A percentile compares a stretch with the other conserved stretches of the same genome.
Evolutionary conservation across 2,797 vertebrate genomes (phyloP).

Genomic region (Buceros bicornis): DNA sequence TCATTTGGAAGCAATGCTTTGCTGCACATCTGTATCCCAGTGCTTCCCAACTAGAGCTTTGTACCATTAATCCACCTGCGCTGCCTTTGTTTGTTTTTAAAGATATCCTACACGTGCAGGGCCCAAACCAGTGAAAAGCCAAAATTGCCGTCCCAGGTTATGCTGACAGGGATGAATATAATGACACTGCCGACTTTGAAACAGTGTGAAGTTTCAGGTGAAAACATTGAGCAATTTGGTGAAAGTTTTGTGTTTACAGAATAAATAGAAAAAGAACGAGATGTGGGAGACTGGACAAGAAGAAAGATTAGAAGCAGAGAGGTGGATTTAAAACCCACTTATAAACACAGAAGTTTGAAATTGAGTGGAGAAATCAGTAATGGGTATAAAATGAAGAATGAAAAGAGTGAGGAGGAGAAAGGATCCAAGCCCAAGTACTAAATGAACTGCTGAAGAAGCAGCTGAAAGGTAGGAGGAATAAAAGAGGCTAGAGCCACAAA

Average conservation of each 20-base stretch:
- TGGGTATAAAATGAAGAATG: not conserved
- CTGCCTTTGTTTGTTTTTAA: not conserved
- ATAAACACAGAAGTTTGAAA: not conserved
- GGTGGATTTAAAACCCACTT: not conserved
- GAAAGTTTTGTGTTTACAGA: conserved; percentile 1
- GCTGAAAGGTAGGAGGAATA: not conserved
- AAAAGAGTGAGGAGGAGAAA: not conserved
- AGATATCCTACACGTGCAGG: not conserved
- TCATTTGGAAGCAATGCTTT: not conserved
- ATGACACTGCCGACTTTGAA: not conserved
- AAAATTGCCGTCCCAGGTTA: not conserved
- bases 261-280: conserved; percentile 1
- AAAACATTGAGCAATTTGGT: not conserved
- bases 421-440: not conserved
- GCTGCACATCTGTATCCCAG: not conserved
- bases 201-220: not conserved
- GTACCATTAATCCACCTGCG: not conserved
- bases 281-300: not conserved
- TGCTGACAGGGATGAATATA: not conserved
- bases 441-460: not conserved
- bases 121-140: not conserved
- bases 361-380: not conserved
- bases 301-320: not conserved
- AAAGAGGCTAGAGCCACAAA: not conserved
- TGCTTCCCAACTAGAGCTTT: not conserved